Base-by-base conservation (phyloP, 2,888 invertebrate genomes). In the Yponomeuta sedellus region DNA sequence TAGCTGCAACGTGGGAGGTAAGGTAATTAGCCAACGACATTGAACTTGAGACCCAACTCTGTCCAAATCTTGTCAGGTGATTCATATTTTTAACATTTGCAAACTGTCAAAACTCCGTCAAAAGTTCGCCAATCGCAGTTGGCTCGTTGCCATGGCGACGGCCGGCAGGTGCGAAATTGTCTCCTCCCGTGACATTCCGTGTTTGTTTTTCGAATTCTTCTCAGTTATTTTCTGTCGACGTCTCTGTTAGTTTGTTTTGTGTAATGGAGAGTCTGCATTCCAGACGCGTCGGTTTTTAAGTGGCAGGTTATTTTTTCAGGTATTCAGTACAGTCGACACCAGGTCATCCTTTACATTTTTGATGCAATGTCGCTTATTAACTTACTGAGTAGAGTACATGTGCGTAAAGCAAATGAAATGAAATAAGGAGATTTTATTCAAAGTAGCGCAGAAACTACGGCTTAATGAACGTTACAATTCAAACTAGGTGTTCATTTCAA, bases 1-100 rank as follows among this genome's bases (percentile, higher is more conserved):
- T 80, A 78, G 58, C 72, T 69, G 71, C 34, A 34, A 34, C 67
- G 62, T 75, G 68, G 70, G 74, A 72, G 77, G 75, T 61, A 71
- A 63, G 67, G 76, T 81, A 85, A 86, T 83, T 83, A 83, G 76
- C 75, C 67, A 73, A 77, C 5, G 83, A 79, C 86, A 86, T 86
- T 88, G 87, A 88, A 86, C 87, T 88, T 88, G 86, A 74, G 25
- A 74, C 76, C 71, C 73, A 73, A 77, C 77, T 70, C 65, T 2
- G 3, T 34, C 64, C 56, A 57, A 64, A 16, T 25, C 19, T 16
- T 59, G 19, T 19, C 40, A 34, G 44, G 10, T 22, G 19, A 19
- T 65, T 44, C 5, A 39, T 44, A 16, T 44, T 44, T 34, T 19
- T 40, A 52, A 52, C n/a, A 20, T 20, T 65, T 34, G 39, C 62